These are phyloP conservation scores for Drosophila micromelanica DNA, from an alignment of 1,140 invertebrate species.

Conservation along the genomic window DNA sequence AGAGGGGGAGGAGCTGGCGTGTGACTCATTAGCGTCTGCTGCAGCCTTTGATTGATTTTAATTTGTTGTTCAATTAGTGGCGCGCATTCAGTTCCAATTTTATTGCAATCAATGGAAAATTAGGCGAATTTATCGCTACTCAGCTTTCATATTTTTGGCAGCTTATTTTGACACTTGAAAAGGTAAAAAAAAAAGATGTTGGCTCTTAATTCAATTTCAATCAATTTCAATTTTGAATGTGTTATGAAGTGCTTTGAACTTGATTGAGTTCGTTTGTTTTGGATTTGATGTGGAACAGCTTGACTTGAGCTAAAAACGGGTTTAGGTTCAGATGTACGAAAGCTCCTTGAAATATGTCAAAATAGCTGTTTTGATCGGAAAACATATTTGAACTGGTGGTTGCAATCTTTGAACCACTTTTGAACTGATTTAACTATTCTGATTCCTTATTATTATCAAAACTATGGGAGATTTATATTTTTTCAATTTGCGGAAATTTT, in stretches of 20 bases:
- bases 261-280: background rate
- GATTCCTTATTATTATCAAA: too few relatives aligned
- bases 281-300: background rate
- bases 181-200: conserved; percentile 6
- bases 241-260: background rate
- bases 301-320: background rate
- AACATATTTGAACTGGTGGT: too few relatives aligned
- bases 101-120: conserved; percentile 29
- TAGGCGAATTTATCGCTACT: conserved; percentile 3
- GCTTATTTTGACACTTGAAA: conserved; percentile 1
- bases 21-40: conserved; percentile 29
- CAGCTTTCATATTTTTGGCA: conserved; percentile 5
- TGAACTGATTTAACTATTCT: too few relatives aligned
- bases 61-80: conserved; percentile 78
- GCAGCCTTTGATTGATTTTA: conserved; percentile 63
- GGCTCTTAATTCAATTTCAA: conserved; percentile 9
- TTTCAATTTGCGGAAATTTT: too few relatives aligned
- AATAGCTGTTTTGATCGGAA: too few relatives aligned
- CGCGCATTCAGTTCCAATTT: conserved; percentile 48
- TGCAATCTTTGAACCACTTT: too few relatives aligned
- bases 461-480: too few relatives aligned
- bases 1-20: conserved; percentile 10
- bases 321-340: background rate
- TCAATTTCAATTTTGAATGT: conserved; percentile 1
- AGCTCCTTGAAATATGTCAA: too few relatives aligned